phyloP scores from a whole-genome alignment of 2,113 vertebrate species.

The Nannospalax galili region DNA sequence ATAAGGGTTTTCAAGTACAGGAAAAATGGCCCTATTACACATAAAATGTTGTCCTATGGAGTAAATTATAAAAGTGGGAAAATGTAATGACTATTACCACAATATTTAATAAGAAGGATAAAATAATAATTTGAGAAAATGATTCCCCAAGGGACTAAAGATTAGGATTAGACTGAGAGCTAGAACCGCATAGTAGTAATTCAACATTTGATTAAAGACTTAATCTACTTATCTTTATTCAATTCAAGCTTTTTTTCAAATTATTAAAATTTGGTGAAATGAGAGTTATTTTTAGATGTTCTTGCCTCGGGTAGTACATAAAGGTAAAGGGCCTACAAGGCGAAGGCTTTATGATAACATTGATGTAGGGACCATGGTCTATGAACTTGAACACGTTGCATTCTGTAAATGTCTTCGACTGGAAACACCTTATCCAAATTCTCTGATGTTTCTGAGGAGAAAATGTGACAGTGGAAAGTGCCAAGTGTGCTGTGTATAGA shows the following conservation, averaged over 20 bases:
- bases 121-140: slow-evolving; percentile 71
- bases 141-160: slow-evolving; percentile 65
- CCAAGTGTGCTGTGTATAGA: neutral
- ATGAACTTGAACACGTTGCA: slow-evolving; percentile 50
- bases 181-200: slow-evolving; percentile 66
- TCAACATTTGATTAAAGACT: slow-evolving; percentile 78
- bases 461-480: neutral
- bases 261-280: slow-evolving; percentile 73
- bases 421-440: neutral
- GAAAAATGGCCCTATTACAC: neutral
- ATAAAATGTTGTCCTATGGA: neutral
- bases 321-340: slow-evolving; percentile 52
- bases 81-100: slow-evolving; percentile 55
- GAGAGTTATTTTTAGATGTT: slow-evolving; percentile 73
- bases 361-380: slow-evolving; percentile 38
- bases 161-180: slow-evolving; percentile 79
- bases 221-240: slow-evolving; percentile 80
- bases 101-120: slow-evolving; percentile 71
- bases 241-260: slow-evolving; percentile 69
- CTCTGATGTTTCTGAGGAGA: neutral
- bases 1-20: neutral
- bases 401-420: slow-evolving; percentile 43
- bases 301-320: slow-evolving; percentile 50
- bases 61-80: slow-evolving; percentile 41
- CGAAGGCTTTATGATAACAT: slow-evolving; percentile 56